Conservation (phyloP, 2,113 vertebrate species). For the Lutjanus erythropterus region DNA sequence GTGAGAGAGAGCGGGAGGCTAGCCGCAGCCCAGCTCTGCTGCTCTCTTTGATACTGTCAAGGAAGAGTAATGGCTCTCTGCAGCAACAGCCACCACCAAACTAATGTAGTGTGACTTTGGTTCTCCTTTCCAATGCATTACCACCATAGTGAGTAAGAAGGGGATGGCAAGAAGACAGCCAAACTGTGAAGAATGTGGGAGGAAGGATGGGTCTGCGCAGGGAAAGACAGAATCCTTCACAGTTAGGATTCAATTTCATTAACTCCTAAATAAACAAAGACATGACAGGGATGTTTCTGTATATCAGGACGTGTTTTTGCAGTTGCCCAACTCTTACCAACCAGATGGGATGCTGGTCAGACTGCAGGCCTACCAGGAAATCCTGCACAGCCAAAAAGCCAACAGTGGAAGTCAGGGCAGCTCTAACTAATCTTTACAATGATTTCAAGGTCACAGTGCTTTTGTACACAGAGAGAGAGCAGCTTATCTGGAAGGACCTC, state of each 20-base stretch:
- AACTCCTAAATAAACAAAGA: slow-evolving; percentile 52
- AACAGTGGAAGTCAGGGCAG: slow-evolving; percentile 40
- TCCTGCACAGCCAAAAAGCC: slow-evolving; percentile 32
- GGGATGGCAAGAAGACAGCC: slow-evolving; percentile 62
- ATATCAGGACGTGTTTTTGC: slow-evolving; percentile 24
- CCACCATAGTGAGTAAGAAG: slow-evolving; percentile 67
- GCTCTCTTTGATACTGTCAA: slow-evolving; percentile 83
- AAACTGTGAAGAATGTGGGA: slow-evolving; percentile 50
- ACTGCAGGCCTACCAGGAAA: slow-evolving; percentile 23
- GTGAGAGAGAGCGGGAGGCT: slow-evolving; percentile 67
- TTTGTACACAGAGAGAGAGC: slow-evolving; percentile 44
- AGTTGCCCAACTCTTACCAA: slow-evolving; percentile 26
- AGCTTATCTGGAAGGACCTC: slow-evolving; percentile 58
- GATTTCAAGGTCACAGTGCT: slow-evolving; percentile 72
- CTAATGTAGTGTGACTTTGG: slow-evolving; percentile 84
- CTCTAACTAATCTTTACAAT: slow-evolving; percentile 65
- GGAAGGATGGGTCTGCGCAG: slow-evolving; percentile 27
- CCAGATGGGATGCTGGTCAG: slow-evolving; percentile 24
- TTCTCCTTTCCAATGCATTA: slow-evolving; percentile 81
- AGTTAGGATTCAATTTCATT: slow-evolving; percentile 43
- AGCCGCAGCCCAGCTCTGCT: slow-evolving; percentile 67
- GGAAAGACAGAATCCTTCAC: slow-evolving; percentile 48
- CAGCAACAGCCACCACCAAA: slow-evolving; percentile 80
- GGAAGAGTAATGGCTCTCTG: slow-evolving; percentile 84
- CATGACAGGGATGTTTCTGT: slow-evolving; percentile 31